These are phyloP conservation scores for Protaetia brevitarsis DNA, from an alignment of 1,140 invertebrate species.

Conservation along the genomic window DNA sequence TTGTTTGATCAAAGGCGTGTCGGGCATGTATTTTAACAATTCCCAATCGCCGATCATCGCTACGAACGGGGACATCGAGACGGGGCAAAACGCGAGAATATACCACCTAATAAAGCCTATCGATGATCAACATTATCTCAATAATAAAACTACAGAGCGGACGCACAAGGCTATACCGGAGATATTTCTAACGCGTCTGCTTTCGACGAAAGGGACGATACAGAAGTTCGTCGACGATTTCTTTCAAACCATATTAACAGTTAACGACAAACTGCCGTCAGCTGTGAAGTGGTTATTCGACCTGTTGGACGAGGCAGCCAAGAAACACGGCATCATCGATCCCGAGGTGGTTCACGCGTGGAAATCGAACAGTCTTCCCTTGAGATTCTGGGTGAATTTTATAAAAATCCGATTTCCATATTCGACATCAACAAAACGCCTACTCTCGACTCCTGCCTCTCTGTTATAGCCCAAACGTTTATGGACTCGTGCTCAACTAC, in stretches of 20 bases:
- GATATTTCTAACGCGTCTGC: constrained; percentile 87
- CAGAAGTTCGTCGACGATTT: constrained; percentile 97
- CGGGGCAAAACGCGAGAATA: constrained; percentile 65
- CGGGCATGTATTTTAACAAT: constrained; percentile 71
- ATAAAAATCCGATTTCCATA: constrained; percentile 97
- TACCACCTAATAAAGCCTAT: constrained; percentile 85
- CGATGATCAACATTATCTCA: constrained; percentile 65
- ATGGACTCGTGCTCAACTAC: constrained; percentile 92
- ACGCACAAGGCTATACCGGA: constrained; percentile 92
- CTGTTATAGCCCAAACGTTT: constrained; percentile 93
- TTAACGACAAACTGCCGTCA: constrained; percentile 84
- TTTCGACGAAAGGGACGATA: constrained; percentile 93
- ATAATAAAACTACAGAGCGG: constrained; percentile 65
- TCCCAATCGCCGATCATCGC: constrained; percentile 73
- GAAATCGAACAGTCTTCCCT: constrained; percentile 92
- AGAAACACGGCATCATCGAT: constrained; percentile 77
- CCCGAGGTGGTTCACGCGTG: constrained; percentile 91
- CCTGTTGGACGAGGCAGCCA: constrained; percentile 86
- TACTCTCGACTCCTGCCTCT: constrained; percentile 88
- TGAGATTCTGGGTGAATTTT: constrained; percentile 96
- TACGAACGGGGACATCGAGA: constrained; percentile 71
- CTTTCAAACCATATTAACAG: constrained; percentile 82
- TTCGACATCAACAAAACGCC: constrained; percentile 93
- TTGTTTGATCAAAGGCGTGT: constrained; percentile 43
- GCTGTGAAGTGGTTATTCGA: constrained; percentile 96